Evolutionary conservation across 2,797 vertebrate species (phyloP), one percentile per base, ranked within the genome.

Genomic region (Gastrophryne carolinensis): DNA sequence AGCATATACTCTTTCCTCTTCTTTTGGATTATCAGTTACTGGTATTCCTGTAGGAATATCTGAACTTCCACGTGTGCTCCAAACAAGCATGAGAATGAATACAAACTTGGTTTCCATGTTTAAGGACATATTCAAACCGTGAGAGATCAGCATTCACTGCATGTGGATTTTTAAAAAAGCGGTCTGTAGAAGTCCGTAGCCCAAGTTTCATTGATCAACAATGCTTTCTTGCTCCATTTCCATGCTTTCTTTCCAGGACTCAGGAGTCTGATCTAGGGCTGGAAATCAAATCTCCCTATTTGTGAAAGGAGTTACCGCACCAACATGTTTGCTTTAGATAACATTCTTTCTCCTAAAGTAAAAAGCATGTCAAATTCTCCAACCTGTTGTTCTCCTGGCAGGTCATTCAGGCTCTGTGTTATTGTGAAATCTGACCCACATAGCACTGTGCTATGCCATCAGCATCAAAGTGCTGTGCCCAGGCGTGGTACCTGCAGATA

Each of bases 1-100:
- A 73, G 95, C 86, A 1, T 92, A 90, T 13, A 98, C 72, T 34
- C 86, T 85, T 0, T 24, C 72, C 23, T 90, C 90, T 30, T 80
- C 54, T 11, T 62, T 79, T 7, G 81, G 73, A 17, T 32, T 82
- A 57, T 24, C 80, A 60, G 41, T 56, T 66, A 17, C 67, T 15
- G 3, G 1, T 0, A 65, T 73, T 1, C 75, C 78, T 12, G 29
- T 17, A 12, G 79, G 79, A 24, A 10, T 7, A 0, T 15, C 68
- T 66, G 62, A 50, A 11, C 76, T 74, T 30, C 76, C 50, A 32
- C 70, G 81, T 39, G 52, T 61, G 9, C 67, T 78, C 21, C 54
- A n/a, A 10, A 87, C 1, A 0, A n/a, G 52, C 30, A 30, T 19
- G 1, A 88, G 61, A 13, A 64, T 17, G 1, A 85, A 67, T 41